Conservation (phyloP, 2,888 invertebrate genomes). For the Byasa hedistus region DNA sequence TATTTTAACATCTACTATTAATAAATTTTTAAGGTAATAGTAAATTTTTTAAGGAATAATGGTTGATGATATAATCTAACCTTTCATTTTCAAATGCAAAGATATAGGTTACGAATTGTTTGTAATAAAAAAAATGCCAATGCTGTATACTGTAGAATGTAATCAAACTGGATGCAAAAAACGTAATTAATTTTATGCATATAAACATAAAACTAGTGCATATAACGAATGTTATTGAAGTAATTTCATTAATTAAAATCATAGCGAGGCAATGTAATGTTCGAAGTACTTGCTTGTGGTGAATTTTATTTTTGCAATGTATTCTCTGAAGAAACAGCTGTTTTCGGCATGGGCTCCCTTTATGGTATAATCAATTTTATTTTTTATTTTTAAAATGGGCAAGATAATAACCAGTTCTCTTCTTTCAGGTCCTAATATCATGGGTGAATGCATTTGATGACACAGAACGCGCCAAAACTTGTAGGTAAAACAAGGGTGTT, state of each 20-base stretch:
- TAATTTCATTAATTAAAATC: conserved; percentile 53
- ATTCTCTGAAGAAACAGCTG: conserved; percentile 40
- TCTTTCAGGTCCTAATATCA: conserved; percentile 39
- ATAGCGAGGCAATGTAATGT: conserved; percentile 45
- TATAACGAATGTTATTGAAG: conserved; percentile 41
- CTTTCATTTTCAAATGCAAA: too few species aligned
- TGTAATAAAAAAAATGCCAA: too few species aligned
- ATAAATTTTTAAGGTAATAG: too few species aligned
- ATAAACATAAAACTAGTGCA: conserved; percentile 11
- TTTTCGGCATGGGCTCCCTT: conserved; percentile 43
- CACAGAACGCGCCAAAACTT: conserved; percentile 41
- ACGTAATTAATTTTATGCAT: conserved; percentile 11
- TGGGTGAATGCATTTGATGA: conserved; percentile 39
- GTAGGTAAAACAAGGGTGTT: conserved; percentile 40
- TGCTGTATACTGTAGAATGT: conserved; percentile 1
- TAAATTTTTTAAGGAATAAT: too few species aligned
- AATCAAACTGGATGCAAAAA: conserved; percentile 4
- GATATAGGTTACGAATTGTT: too few species aligned
- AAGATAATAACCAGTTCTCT: conserved; percentile 20
- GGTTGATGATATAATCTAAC: too few species aligned
- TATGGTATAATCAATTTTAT: conserved; percentile 42
- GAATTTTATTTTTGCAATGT: conserved; percentile 32
- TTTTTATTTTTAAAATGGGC: conserved; percentile 13
- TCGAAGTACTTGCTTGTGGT: conserved; percentile 23
- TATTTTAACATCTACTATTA: too few species aligned